Evolutionary conservation across 2,797 vertebrate genomes (phyloP).

Genomic region (Esox lucius): DNA sequence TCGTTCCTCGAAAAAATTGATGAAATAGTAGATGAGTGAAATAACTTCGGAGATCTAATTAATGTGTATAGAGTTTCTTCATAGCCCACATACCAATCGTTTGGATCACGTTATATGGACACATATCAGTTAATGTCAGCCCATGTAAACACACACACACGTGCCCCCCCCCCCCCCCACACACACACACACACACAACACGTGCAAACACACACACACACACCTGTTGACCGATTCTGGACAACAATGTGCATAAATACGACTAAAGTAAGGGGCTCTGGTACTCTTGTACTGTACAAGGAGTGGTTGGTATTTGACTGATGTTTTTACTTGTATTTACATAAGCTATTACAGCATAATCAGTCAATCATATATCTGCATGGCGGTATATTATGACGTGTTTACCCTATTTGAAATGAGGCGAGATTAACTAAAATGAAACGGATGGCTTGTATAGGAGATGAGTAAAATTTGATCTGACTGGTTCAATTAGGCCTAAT

Average conservation of each 20-base stretch:
- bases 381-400: slow-evolving; percentile 45
- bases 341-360: slow-evolving; percentile 12
- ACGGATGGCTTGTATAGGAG: slow-evolving; percentile 51
- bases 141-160: slow-evolving; percentile 29
- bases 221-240: slow-evolving; percentile 64
- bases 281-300: slow-evolving; percentile 60
- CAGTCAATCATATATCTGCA: slow-evolving; percentile 1
- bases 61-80: too few species aligned
- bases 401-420: slow-evolving; percentile 30
- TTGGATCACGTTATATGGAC: background rate
- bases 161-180: background rate
- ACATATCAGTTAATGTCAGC: background rate
- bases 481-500: slow-evolving; percentile 60
- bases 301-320: slow-evolving; percentile 43
- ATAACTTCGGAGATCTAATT: background rate
- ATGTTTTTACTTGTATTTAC: slow-evolving; percentile 24
- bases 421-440: slow-evolving; percentile 43
- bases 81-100: too few species aligned
- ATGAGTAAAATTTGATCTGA: slow-evolving; percentile 69
- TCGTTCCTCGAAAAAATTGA: background rate
- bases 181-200: slow-evolving; percentile 4
- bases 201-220: slow-evolving; percentile 40
- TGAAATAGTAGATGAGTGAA: background rate
- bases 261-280: slow-evolving; percentile 76
- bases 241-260: slow-evolving; percentile 77